phyloP scores from a whole-genome alignment of 2,797 vertebrate genomes.

The Tolypeutes matacus region DNA sequence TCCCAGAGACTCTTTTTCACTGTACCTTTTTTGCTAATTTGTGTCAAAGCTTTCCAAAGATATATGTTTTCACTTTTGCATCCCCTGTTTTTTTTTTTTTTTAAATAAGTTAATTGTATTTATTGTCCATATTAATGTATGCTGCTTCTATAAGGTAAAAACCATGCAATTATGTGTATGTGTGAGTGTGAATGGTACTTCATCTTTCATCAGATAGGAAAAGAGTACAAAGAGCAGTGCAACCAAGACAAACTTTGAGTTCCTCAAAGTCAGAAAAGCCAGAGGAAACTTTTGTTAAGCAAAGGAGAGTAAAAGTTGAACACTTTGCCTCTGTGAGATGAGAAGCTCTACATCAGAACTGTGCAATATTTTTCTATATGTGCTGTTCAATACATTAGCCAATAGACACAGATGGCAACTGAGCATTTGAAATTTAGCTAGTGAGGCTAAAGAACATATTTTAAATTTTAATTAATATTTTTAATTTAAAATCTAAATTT shows the following conservation, averaged over 20 bases:
- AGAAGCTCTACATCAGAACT: not conserved
- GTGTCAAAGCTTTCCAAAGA: slow-evolving; percentile 71
- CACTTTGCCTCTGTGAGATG: not conserved
- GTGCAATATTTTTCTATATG: not conserved
- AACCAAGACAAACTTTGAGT: not conserved
- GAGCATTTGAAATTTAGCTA: not conserved
- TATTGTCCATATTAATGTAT: not conserved
- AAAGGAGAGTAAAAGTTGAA: not conserved
- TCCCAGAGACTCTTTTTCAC: slow-evolving; percentile 72
- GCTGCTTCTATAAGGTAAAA: not conserved
- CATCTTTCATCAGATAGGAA: not conserved
- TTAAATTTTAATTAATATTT: no score
- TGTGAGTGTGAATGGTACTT: not conserved
- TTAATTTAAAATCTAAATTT: not conserved
- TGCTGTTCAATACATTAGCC: not conserved
- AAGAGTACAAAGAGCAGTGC: not conserved
- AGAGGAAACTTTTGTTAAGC: not conserved
- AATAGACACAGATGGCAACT: not conserved
- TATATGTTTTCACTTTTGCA: not conserved
- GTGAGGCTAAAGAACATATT: not conserved
- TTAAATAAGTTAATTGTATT: no score
- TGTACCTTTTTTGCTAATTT: slow-evolving; percentile 57
- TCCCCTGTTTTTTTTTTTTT: no score
- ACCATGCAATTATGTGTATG: not conserved
- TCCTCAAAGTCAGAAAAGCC: not conserved